These are phyloP conservation scores for Sicus ferrugineus DNA, from an alignment of 2,888 invertebrate genomes.

Conservation along the genomic window DNA sequence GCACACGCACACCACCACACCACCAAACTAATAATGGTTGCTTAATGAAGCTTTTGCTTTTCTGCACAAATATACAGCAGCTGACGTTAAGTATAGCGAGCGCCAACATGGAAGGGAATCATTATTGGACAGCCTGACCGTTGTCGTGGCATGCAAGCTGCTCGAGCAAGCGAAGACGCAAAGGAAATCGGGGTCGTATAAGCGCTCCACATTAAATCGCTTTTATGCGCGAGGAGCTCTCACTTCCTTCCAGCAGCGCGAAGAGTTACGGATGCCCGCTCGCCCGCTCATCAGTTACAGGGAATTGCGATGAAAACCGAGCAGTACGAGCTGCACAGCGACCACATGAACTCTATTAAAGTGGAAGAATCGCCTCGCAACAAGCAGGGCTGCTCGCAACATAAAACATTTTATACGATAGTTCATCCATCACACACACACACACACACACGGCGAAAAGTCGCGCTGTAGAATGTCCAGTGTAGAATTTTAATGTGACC, in stretches of 20 bases:
- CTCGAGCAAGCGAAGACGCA: not conserved
- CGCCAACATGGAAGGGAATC: not conserved
- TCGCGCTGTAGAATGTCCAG: no score
- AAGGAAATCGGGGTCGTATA: not conserved
- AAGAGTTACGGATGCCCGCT: conserved; percentile 9
- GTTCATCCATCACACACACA: no score
- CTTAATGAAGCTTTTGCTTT: not conserved
- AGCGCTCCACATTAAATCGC: conserved; percentile 19
- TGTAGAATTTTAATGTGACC: no score
- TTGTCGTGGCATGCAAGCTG: not conserved
- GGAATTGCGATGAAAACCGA: conserved; percentile 5
- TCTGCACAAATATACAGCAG: not conserved
- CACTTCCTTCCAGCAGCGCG: not conserved
- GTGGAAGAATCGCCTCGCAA: no score
- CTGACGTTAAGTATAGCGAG: conserved; percentile 9
- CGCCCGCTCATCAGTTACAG: not conserved
- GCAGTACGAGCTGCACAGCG: no score
- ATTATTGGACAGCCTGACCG: conserved; percentile 9
- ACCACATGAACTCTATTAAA: no score
- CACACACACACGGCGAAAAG: no score
- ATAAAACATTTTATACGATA: no score
- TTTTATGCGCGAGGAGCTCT: conserved; percentile 6
- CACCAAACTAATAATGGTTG: not conserved
- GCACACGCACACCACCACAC: not conserved
- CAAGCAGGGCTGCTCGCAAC: no score